phyloP scores from a whole-genome alignment of 2,113 vertebrate genomes.

The Elephas maximus region DNA sequence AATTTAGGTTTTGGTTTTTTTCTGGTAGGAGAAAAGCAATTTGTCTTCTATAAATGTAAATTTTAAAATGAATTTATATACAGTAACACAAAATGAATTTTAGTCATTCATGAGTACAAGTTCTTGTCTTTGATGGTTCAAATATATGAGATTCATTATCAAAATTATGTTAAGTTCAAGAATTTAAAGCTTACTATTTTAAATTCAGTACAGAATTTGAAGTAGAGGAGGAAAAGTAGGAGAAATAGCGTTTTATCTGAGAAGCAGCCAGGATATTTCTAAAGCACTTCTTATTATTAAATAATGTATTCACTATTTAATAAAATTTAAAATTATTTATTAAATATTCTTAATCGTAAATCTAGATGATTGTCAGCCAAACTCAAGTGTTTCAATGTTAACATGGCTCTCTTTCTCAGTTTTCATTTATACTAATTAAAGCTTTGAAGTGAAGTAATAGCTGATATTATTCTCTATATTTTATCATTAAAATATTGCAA shows the following conservation, averaged over 20 bases:
- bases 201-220: slow-evolving; percentile 35
- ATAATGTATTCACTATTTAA: slow-evolving; percentile 6
- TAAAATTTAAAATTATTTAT: neutral
- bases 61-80: neutral
- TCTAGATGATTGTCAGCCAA: neutral
- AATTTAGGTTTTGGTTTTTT: neutral
- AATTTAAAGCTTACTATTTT: neutral
- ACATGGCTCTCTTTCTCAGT: neutral
- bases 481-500: slow-evolving; percentile 8
- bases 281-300: slow-evolving; percentile 28
- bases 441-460: slow-evolving; percentile 9
- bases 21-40: neutral
- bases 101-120: neutral
- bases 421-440: slow-evolving; percentile 31
- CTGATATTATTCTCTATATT: neutral
- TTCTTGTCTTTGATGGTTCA: neutral
- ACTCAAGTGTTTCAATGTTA: neutral
- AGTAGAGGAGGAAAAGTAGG: neutral
- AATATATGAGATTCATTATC: slow-evolving; percentile 5
- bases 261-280: slow-evolving; percentile 31
- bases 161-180: slow-evolving; percentile 47
- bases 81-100: neutral
- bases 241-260: slow-evolving; percentile 10
- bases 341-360: slow-evolving; percentile 54
- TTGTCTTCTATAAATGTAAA: slow-evolving; percentile 28